These are phyloP conservation scores for Eupristina koningsbergeri DNA, from an alignment of 1,140 invertebrate genomes.

Conservation along the genomic window DNA sequence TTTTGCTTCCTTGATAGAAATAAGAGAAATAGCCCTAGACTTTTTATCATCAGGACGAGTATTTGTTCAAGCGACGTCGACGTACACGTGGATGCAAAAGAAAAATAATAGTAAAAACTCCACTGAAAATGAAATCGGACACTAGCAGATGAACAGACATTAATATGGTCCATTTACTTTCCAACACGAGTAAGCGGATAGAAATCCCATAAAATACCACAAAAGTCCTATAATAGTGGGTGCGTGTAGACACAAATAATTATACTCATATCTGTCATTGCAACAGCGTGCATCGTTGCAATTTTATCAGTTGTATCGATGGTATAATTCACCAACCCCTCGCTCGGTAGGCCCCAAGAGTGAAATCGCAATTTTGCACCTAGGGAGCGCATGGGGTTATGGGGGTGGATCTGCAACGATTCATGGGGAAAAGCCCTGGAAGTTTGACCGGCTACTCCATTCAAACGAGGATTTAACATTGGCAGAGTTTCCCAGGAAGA, in stretches of 20 bases:
- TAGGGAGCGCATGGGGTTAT: background rate
- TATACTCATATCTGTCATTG: constrained; percentile 18
- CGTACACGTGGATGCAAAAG: background rate
- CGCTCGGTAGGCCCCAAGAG: background rate
- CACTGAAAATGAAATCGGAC: background rate
- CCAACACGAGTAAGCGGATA: too few relatives aligned
- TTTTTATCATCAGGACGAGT: background rate
- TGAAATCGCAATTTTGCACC: constrained; percentile 35
- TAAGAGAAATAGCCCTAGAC: background rate
- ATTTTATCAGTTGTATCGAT: constrained; percentile 2
- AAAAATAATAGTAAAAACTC: background rate
- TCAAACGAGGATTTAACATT: constrained; percentile 43
- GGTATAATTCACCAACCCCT: background rate
- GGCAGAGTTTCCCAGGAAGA: constrained; percentile 40
- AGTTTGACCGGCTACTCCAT: background rate
- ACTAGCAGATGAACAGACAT: background rate
- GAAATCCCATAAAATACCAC: too few relatives aligned
- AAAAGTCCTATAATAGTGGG: too few relatives aligned
- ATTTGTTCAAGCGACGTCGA: background rate
- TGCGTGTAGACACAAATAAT: background rate
- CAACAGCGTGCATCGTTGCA: background rate
- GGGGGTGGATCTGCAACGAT: background rate
- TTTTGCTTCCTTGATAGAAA: background rate
- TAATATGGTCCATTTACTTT: background rate
- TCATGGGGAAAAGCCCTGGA: background rate